A percentile compares a stretch with the other conserved stretches of the same genome.
Evolutionary conservation across 2,797 vertebrate species (phyloP).

Genomic region (Loriculus beryllinus): DNA sequence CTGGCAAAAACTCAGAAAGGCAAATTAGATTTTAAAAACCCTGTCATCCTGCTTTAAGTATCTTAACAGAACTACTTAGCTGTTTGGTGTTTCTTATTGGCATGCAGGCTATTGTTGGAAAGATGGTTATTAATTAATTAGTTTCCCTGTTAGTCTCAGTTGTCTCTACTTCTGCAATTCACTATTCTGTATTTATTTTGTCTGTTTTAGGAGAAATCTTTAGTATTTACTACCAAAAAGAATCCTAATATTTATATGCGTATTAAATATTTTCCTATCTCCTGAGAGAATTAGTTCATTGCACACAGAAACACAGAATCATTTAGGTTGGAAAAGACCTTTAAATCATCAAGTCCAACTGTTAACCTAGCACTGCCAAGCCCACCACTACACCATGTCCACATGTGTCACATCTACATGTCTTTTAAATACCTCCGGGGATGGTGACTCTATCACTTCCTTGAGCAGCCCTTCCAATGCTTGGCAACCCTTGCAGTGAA

Average conservation of each 20-base stretch:
- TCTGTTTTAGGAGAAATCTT: neutral
- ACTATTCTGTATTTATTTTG: neutral
- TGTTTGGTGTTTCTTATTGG: neutral
- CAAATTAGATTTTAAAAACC: neutral
- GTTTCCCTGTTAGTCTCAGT: neutral
- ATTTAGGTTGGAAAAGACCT: neutral
- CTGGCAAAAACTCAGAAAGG: neutral
- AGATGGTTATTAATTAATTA: neutral
- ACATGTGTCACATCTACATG: rapidly evolving
- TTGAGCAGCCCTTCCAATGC: neutral
- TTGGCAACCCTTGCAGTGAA: neutral
- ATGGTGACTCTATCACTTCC: neutral
- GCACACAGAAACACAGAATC: neutral
- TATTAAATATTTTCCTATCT: neutral
- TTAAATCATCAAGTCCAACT: neutral
- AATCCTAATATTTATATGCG: neutral
- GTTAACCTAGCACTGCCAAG: neutral
- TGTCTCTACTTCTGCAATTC: neutral
- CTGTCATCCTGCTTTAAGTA: neutral
- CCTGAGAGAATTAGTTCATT: neutral
- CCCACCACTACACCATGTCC: neutral
- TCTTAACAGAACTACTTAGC: neutral
- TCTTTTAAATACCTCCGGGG: neutral
- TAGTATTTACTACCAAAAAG: neutral
- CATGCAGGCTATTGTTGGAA: neutral